Percentiles rank a stretch among this genome's conserved stretches.
Conservation (phyloP, 2,888 invertebrate species). For the Sisyra nigra region DNA sequence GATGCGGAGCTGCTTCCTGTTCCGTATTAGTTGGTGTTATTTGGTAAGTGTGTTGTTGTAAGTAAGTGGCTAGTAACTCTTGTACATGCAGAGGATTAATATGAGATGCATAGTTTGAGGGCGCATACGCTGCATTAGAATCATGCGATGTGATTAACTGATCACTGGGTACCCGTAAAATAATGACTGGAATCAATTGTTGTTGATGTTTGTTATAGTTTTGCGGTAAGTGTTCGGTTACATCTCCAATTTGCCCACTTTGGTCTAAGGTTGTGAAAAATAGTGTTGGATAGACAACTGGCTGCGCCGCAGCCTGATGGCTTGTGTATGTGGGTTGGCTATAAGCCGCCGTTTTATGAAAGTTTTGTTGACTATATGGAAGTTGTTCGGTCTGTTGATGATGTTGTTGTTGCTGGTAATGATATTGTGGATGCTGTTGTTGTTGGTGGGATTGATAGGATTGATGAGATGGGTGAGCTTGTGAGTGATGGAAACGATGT, state of each 20-base stretch:
- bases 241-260: conserved; percentile 29
- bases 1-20: conserved; percentile 12
- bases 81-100: conserved; percentile 39
- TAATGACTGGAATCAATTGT: conserved; percentile 37
- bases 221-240: conserved; percentile 32
- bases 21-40: conserved; percentile 27
- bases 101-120: conserved; percentile 33
- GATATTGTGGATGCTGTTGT: conserved; percentile 14
- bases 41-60: conserved; percentile 22
- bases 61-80: conserved; percentile 34
- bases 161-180: conserved; percentile 38
- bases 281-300: conserved; percentile 10
- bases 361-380: neutral
- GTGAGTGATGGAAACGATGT: conserved; percentile 5
- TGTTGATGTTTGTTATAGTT: conserved; percentile 24
- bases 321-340: conserved; percentile 4
- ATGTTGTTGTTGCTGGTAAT: conserved; percentile 18
- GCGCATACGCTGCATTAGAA: conserved; percentile 36
- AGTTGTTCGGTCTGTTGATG: neutral
- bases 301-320: neutral
- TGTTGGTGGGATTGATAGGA: conserved; percentile 11
- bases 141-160: conserved; percentile 35
- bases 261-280: conserved; percentile 22
- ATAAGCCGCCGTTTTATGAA: conserved; percentile 6
- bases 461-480: conserved; percentile 10